phyloP scores from a whole-genome alignment of 1,140 invertebrate species.

The Anthonomus grandis region DNA sequence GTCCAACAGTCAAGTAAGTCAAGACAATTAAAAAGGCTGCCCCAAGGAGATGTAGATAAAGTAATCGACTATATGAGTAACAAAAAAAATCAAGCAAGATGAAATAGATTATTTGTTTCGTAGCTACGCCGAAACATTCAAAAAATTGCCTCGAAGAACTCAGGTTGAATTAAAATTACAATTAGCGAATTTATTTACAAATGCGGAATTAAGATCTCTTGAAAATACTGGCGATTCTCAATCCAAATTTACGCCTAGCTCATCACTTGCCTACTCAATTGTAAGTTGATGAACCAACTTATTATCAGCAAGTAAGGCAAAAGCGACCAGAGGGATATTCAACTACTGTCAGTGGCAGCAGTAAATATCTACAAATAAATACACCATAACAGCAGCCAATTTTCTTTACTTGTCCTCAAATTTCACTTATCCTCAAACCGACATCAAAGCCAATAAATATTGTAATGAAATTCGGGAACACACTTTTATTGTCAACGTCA shows the following conservation, averaged over 20 bases:
- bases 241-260: neutral
- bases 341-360: too few relatives aligned
- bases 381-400: too few relatives aligned
- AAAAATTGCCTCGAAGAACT: neutral
- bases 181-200: neutral
- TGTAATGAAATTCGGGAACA: too few relatives aligned
- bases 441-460: neutral
- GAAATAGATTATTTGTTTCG: neutral
- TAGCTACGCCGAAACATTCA: neutral
- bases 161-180: neutral
- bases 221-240: neutral
- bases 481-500: too few relatives aligned
- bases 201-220: neutral
- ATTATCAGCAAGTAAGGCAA: neutral
- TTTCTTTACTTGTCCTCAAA: too few relatives aligned
- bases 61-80: neutral
- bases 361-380: too few relatives aligned
- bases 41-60: too few relatives aligned
- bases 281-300: neutral
- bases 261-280: neutral
- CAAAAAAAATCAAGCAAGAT: neutral
- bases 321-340: too few relatives aligned
- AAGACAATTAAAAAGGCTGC: neutral
- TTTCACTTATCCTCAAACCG: too few relatives aligned
- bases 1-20: neutral